Conservation (phyloP, 2,888 invertebrate species). For the Agapostemon virescens region DNA sequence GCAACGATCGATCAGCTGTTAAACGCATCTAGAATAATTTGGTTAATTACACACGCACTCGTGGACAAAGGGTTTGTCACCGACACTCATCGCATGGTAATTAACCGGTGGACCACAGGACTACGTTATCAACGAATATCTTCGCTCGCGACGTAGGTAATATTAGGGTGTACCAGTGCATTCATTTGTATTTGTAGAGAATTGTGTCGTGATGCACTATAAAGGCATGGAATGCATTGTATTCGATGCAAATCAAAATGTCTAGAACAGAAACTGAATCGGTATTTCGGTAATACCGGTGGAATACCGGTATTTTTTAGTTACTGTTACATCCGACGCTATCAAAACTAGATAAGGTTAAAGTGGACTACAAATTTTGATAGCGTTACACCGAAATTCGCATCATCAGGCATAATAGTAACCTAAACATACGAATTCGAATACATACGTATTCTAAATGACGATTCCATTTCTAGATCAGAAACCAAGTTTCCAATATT, state of each 20-base stretch:
- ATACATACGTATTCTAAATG: no score
- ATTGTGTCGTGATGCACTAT: background rate
- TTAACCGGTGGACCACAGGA: slow-evolving; percentile 17
- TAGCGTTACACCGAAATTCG: no score
- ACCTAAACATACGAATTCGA: no score
- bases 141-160: background rate
- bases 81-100: slow-evolving; percentile 38
- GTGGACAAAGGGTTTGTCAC: slow-evolving; percentile 21
- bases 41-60: slow-evolving; percentile 31
- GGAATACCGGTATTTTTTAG: no score
- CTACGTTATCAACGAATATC: slow-evolving; percentile 8
- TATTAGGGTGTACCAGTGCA: background rate
- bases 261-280: no score
- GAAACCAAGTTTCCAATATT: no score
- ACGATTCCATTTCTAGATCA: no score
- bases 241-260: background rate
- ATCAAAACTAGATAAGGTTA: no score
- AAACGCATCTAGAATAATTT: slow-evolving; percentile 47
- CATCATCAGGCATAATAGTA: no score
- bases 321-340: no score
- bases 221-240: background rate
- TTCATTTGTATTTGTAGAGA: background rate
- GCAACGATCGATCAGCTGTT: slow-evolving; percentile 34
- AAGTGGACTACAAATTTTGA: no score
- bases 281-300: no score